Conservation (phyloP, 2,113 vertebrate genomes). For the Oryzias javanicus region DNA sequence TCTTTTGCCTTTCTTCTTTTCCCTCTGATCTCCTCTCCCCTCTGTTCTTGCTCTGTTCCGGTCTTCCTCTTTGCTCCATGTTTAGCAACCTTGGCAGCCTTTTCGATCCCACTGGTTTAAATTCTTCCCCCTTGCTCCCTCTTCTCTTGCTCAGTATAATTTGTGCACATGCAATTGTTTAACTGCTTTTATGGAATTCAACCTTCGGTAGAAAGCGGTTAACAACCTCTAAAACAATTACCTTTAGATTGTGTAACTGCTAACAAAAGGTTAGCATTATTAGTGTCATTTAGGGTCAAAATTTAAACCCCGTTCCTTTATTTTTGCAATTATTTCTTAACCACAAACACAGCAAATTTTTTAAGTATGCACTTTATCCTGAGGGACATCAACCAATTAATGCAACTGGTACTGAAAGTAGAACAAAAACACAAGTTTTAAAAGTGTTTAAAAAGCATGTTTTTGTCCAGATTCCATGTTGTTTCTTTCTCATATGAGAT, state of each 20-base stretch:
- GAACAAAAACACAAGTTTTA: too few species aligned
- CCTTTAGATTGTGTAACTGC: not conserved
- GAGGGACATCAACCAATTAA: too few species aligned
- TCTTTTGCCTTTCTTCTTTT: slow-evolving; percentile 20
- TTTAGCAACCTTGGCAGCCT: slow-evolving; percentile 57
- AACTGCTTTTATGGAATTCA: not conserved
- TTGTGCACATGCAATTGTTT: not conserved
- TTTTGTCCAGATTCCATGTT: too few species aligned
- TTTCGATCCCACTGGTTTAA: slow-evolving; percentile 52
- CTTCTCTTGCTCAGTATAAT: slow-evolving; percentile 5
- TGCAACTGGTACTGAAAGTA: too few species aligned
- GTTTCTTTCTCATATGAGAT: too few species aligned
- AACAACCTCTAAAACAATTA: not conserved
- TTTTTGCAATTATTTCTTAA: too few species aligned
- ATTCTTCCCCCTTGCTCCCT: slow-evolving; percentile 26
- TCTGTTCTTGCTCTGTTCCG: slow-evolving; percentile 34
- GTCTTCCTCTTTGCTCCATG: slow-evolving; percentile 45
- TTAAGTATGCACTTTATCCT: too few species aligned
- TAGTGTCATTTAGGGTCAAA: too few species aligned
- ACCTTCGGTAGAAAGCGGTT: slow-evolving; percentile 1
- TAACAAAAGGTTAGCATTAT: not conserved
- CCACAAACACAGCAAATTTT: too few species aligned
- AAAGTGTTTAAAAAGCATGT: too few species aligned
- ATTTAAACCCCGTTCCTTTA: too few species aligned
- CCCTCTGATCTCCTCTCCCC: slow-evolving; percentile 45